Evolutionary conservation across 2,888 invertebrate species (phyloP), one percentile per base, ranked within the genome.

Genomic region (Cataglyphis livida): DNA sequence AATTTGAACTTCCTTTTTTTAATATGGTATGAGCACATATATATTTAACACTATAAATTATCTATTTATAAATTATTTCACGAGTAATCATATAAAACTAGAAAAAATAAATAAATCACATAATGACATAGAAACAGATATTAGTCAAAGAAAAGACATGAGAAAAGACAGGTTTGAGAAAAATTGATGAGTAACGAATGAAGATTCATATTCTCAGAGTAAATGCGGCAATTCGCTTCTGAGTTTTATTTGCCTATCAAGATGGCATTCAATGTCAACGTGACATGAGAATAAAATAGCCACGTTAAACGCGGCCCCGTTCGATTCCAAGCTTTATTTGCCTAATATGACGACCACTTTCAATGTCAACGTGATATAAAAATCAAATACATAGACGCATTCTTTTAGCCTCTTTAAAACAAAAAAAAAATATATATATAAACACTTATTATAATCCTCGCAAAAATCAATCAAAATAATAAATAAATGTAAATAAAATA

Each of bases 261-360:
- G 51, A 38, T 76, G 28, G 64, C 32, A 74, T 68, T 76, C 54
- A 76, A 66, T 76, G 75, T 68, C 54, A 76, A 76, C 75, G 75
- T 76, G 75, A 76, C 75, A 54, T 54, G 68, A 76, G 28, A 68
- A 54, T 76, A 54, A 76, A 38, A 68, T 76, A 66, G 68, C 15
- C 21, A 35, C 18, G 25, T 21, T 25, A 38, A 75, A 68, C 38
- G n/a, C 25, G n/a, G 25, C 3, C n/a, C 9, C 51, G 21, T 51
- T 9, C 51, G 51, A 75, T 51, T 65, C 38, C 18, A 38, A 65
- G n/a, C 12, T 76, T 38, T 76, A 66, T 76, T 66, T 38, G 66
- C 9, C n/a, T 54, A 75, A 76, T 25, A 7, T 28, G 25, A 66
- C 38, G 25, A 51, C 0, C n/a, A n/a, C 15, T 18, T 32, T 62